Evolutionary conservation across 2,888 invertebrate species (phyloP).

Genomic region (Dasypolia templi): DNA sequence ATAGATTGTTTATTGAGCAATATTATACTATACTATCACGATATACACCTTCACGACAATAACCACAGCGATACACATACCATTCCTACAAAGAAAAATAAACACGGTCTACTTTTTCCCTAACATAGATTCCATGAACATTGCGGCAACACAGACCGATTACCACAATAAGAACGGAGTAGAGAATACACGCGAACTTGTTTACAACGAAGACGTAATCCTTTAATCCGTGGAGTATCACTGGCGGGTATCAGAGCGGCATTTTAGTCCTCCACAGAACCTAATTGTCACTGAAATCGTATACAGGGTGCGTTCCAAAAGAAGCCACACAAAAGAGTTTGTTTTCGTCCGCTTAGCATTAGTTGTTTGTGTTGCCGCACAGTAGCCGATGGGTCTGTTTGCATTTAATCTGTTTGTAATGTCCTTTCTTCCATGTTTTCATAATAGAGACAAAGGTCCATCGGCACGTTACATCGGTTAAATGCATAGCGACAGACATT

Average conservation of each 20-base stretch:
- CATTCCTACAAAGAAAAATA: slow-evolving; percentile 31
- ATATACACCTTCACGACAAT: background rate
- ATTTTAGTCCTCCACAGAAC: slow-evolving; percentile 77
- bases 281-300: slow-evolving; percentile 83
- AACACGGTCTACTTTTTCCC: slow-evolving; percentile 16
- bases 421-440: slow-evolving; percentile 81
- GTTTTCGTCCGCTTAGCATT: slow-evolving; percentile 86
- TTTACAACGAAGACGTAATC: slow-evolving; percentile 82
- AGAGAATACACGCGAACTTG: slow-evolving; percentile 79
- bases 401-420: slow-evolving; percentile 88
- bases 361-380: slow-evolving; percentile 85
- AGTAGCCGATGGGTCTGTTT: slow-evolving; percentile 84
- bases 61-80: background rate
- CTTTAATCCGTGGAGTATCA: slow-evolving; percentile 87
- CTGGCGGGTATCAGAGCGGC: slow-evolving; percentile 76
- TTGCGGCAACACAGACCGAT: slow-evolving; percentile 55
- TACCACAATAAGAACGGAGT: slow-evolving; percentile 74
- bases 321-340: slow-evolving; percentile 82
- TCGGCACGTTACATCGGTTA: slow-evolving; percentile 66
- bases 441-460: slow-evolving; percentile 73
- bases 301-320: slow-evolving; percentile 75
- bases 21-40: background rate
- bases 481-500: slow-evolving; percentile 36
- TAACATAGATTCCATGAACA: slow-evolving; percentile 42
- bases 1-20: background rate